These are phyloP conservation scores for Tenebrio molitor DNA, from an alignment of 1,140 invertebrate species.

Conservation along the genomic window DNA sequence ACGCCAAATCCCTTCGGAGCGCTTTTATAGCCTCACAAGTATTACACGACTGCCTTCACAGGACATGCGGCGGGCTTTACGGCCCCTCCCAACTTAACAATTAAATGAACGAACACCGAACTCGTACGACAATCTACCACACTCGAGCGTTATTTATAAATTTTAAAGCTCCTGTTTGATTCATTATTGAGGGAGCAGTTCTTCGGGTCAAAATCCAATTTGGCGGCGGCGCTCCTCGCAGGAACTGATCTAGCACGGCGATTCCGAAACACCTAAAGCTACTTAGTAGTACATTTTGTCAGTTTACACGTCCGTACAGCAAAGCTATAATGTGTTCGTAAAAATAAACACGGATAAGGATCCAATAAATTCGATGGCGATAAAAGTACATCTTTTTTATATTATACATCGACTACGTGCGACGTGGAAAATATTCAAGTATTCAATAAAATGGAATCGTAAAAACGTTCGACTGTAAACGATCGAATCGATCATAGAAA, in stretches of 20 bases:
- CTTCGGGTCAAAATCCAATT: neutral
- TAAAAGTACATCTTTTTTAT: constrained; percentile 35
- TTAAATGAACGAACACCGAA: constrained; percentile 36
- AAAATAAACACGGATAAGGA: constrained; percentile 33
- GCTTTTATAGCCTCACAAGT: constrained; percentile 47
- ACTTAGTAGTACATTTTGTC: constrained; percentile 28
- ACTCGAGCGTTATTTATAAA: neutral
- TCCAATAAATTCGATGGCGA: constrained; percentile 14
- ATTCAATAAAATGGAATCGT: constrained; percentile 26
- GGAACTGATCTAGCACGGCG: neutral
- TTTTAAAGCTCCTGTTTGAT: constrained; percentile 6
- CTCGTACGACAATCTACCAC: constrained; percentile 1
- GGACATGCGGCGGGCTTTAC: constrained; percentile 43
- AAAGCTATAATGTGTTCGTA: constrained; percentile 17
- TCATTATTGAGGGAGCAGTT: neutral
- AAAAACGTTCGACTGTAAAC: constrained; percentile 21
- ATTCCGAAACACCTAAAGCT: constrained; percentile 14
- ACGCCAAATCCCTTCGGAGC: constrained; percentile 43
- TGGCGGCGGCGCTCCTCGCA: neutral
- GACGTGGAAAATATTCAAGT: constrained; percentile 25
- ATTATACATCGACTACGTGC: neutral
- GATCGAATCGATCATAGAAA: constrained; percentile 28
- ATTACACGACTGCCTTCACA: constrained; percentile 45
- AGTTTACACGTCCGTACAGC: constrained; percentile 22
- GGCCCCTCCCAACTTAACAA: constrained; percentile 43